Percentiles rank a stretch among this genome's conserved stretches.
These are phyloP conservation scores for Masnerella sp. DNA, from an alignment of 2,888 invertebrate genomes.

Conservation along the genomic window DNA sequence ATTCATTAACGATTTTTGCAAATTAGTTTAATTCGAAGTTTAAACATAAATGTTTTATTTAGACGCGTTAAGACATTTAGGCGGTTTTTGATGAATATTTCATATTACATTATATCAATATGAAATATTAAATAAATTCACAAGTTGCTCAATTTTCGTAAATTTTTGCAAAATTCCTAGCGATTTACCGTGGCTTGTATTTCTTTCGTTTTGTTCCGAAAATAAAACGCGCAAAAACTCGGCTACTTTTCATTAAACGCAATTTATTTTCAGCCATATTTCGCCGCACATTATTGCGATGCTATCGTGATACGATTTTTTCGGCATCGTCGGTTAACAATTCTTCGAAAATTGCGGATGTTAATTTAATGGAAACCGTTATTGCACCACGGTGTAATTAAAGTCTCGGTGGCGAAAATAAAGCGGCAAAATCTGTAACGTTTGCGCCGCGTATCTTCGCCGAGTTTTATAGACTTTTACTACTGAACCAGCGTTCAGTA, in stretches of 20 bases:
- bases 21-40: too few species aligned
- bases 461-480: constrained; percentile 37
- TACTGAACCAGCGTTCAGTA: constrained; percentile 40
- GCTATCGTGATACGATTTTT: constrained; percentile 2
- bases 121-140: too few species aligned
- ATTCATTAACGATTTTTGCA: too few species aligned
- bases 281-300: constrained; percentile 5
- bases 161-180: too few species aligned
- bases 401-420: constrained; percentile 20
- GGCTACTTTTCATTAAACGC: not conserved
- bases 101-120: too few species aligned
- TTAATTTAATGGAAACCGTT: constrained; percentile 31
- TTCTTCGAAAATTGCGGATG: constrained; percentile 22
- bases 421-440: constrained; percentile 24
- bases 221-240: not conserved
- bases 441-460: constrained; percentile 29
- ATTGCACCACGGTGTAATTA: constrained; percentile 30
- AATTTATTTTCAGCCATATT: not conserved
- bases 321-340: constrained; percentile 5
- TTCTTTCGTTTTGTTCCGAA: too few species aligned
- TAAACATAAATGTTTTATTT: too few species aligned
- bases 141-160: too few species aligned
- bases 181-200: too few species aligned
- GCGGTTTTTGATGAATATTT: too few species aligned
- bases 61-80: too few species aligned